Evolutionary conservation across 2,888 invertebrate genomes (phyloP), one percentile per base, ranked within the genome.

Genomic region (Altica lythri): DNA sequence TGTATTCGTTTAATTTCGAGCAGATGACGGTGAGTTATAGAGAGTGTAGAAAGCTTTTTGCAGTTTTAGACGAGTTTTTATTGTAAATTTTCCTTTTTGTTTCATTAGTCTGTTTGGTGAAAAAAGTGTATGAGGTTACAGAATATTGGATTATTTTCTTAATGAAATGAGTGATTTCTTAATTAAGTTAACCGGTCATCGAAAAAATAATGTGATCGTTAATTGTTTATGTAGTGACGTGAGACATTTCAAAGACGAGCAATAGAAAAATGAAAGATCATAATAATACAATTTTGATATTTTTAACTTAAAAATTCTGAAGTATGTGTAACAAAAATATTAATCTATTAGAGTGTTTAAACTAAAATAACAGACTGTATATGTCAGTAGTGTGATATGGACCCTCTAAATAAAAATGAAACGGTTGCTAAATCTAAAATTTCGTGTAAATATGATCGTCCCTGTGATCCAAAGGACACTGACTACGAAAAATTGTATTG

Each of bases 381-480:
- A 13, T 47, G 13, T 42, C 38, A 51, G 54, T 50, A 46, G 51
- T 66, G 70, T 67, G 57, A 30, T 49, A 73, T 74, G 73, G 68
- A 72, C 69, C 68, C 71, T 54, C 60, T 55, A 49, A 67, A 60
- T 60, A 69, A 70, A 64, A 63, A 70, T 68, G 69, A 68, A 52
- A 53, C 63, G 42, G 44, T 58, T 46, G 52, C 60, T 61, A 56
- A 60, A 51, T 59, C 68, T 46, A 71, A 71, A 68, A 69, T 66
- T 67, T 65, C 72, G 53, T 75, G 74, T 64, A 73, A 75, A 48
- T 76, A 76, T 63, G 76, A 76, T 69, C 73, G 65, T 53, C 76
- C 76, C 30, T 76, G 76, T 58, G 74, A 76, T 58, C 76, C 76
- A 14, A 66, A 70, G 55, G 75, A 75, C 60, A 69, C 64, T 61